Evolutionary conservation across 2,888 invertebrate species (phyloP), one percentile per base, ranked within the genome.

Genomic region (Oxyscelio sp.): DNA sequence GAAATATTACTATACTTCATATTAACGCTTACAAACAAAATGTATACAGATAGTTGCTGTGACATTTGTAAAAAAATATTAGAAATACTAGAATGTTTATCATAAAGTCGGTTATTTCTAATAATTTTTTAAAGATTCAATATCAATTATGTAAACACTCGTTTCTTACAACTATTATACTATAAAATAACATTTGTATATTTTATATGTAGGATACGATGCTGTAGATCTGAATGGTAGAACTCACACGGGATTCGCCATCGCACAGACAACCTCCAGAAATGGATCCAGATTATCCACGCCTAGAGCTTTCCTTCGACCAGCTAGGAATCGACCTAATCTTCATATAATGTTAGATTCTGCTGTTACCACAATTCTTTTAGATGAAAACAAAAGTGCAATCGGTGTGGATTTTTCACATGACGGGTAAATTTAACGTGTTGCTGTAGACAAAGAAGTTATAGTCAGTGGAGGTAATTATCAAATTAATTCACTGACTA

Each of bases 191-290:
- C n/a, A n/a, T n/a, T n/a, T n/a, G n/a, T n/a, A n/a, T n/a, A n/a
- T 27, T 34, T 34, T 34, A 11, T 11, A 34, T 15, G 27, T 31
- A 97, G 97, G 97, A 9, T 97, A 96, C 93, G 95, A 95, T 63
- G 95, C 96, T 1, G 95, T 97, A n/a, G 98, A 98, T 92, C 94
- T 98, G 19, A 98, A 98, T 94, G 98, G 98, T 0, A 95, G 95
- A 24, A 74, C 79, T 1, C 97, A 97, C 92, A 97, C 97, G 0
- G 98, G 98, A 0, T 98, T 98, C 93, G 95, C 96, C 80, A 98
- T 98, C 85, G 98, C 98, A 0, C 98, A 98, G 94, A 98, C 98
- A 24, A 98, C 98, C 0, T 96, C 97, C 88, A 96, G 97, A 88
- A 97, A 98, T 91, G 98, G 98, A 0, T 97, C 98, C 0, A 96